A percentile compares a stretch with the other conserved stretches of the same genome.
phyloP scores from a whole-genome alignment of 53 echinoderm and acorn worm genomes.

The Stichopus horrens region DNA sequence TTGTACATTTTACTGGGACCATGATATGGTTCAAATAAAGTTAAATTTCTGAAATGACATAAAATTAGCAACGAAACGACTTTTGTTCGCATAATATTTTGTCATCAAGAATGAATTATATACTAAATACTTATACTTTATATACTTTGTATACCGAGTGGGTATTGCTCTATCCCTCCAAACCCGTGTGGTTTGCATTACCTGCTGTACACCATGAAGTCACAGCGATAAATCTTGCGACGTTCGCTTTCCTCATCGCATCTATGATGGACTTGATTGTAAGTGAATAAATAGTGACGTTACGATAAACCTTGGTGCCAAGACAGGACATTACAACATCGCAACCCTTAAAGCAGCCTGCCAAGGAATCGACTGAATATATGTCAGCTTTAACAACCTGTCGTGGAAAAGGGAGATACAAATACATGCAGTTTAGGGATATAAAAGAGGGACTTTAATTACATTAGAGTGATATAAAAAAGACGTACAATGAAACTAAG shows the following conservation, averaged over 20 bases:
- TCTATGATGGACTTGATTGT: slow-evolving; percentile 52
- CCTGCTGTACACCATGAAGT: slow-evolving; percentile 60
- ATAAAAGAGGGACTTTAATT: no score
- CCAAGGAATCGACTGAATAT: slow-evolving; percentile 54
- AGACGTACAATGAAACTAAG: no score
- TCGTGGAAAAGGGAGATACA: neutral
- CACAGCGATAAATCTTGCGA: slow-evolving; percentile 58
- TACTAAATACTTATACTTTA: no score
- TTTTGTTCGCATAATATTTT: no score
- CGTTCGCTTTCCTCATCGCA: slow-evolving; percentile 56
- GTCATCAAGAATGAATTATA: no score
- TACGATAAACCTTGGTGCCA: slow-evolving; percentile 35
- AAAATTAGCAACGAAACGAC: no score
- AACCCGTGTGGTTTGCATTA: neutral
- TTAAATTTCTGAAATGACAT: no score
- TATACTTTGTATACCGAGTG: no score
- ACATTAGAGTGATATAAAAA: no score
- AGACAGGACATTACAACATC: slow-evolving; percentile 75
- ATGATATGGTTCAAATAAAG: no score
- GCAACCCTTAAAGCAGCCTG: slow-evolving; percentile 53
- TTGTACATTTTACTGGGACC: no score
- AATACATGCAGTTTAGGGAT: neutral
- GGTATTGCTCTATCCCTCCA: no score
- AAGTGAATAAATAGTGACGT: slow-evolving; percentile 63
- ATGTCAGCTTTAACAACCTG: slow-evolving; percentile 67